Evolutionary conservation across 2,888 invertebrate genomes (phyloP), one percentile per base, ranked within the genome.

Genomic region (Pollenia griseotomentosa): DNA sequence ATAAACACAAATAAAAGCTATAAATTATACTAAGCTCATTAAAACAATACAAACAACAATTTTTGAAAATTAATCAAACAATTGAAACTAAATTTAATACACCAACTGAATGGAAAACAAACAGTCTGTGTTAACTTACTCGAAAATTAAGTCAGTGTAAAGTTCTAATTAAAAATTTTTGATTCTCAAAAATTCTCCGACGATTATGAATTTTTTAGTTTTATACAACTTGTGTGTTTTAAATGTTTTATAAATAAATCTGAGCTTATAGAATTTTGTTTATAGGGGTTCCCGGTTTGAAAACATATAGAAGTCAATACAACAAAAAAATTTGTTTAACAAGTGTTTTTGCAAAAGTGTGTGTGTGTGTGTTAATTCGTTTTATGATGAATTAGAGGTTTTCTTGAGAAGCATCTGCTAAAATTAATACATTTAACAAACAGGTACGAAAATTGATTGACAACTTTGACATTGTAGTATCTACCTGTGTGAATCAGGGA

Each of bases 381-480:
- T 44, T 46, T 10, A 53, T 70, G 33, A 33, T 2, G 42, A 44
- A 44, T 55, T 33, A 12, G 16, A 51, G 40, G 42, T 55, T 33
- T 57, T 55, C 51, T 68, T 78, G 68, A 19, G 68, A 79, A 79
- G 12, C 23, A 51, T 66, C 77, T 78, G 44, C 23, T 78, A n/a
- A 9, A 44, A 55, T 65, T 44, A 44, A 5, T 65, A 51, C 19
- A 46, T 48, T 33, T 33, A 59, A 48, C 10, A 48, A 33, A 59
- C 59, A 48, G 42, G 23, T 75, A 63, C 16, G 48, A 74, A 65
- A 40, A 66, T 23, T 77, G 65, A 55, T 42, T 65, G 65, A 77
- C 65, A 59, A 33, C 33, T 33, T 33, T 33, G 33, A 33, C 0
- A 33, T 33, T 33, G 33, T 33, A 33, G 33, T 33, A 33, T 5